A percentile compares a stretch with the other conserved stretches of the same genome.
Conservation (phyloP, 2,888 invertebrate genomes). For the Spodoptera exigua region DNA sequence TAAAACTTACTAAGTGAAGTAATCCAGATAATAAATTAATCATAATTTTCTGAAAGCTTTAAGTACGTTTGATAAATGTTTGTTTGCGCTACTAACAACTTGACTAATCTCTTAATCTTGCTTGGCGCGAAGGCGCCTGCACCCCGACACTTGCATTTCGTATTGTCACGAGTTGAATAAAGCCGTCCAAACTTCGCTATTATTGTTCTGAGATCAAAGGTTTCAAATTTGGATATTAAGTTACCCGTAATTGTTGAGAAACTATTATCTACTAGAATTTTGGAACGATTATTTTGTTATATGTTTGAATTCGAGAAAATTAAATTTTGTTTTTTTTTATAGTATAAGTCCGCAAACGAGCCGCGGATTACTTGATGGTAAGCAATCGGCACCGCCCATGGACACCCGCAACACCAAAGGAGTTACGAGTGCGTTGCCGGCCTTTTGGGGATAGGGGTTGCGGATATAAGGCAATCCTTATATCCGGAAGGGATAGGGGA, state of each 20-base stretch:
- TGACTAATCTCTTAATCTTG: slow-evolving; percentile 54
- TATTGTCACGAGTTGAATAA: slow-evolving; percentile 53
- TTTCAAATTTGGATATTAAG: slow-evolving; percentile 48
- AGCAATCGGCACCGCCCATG: too few relatives aligned
- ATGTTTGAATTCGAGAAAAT: slow-evolving; percentile 13
- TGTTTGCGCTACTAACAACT: slow-evolving; percentile 53
- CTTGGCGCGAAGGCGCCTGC: slow-evolving; percentile 42
- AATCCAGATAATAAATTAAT: slow-evolving; percentile 27
- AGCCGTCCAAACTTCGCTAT: slow-evolving; percentile 50
- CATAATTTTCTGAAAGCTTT: slow-evolving; percentile 22
- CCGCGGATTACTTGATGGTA: too few relatives aligned
- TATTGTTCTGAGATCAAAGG: slow-evolving; percentile 53
- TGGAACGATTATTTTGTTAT: background rate
- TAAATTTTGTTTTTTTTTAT: slow-evolving; percentile 5
- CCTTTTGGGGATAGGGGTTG: too few relatives aligned
- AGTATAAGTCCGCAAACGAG: too few relatives aligned
- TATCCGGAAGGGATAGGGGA: too few relatives aligned
- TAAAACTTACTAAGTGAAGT: slow-evolving; percentile 10
- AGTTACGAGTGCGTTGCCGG: too few relatives aligned
- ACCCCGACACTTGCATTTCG: slow-evolving; percentile 51
- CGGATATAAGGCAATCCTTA: too few relatives aligned
- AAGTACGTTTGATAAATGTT: slow-evolving; percentile 48
- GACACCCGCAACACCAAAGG: too few relatives aligned
- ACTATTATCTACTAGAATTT: slow-evolving; percentile 27
- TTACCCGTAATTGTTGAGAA: slow-evolving; percentile 34